These are phyloP conservation scores for Ceyx melanurus DNA, from an alignment of 2,113 vertebrate genomes.

Conservation along the genomic window DNA sequence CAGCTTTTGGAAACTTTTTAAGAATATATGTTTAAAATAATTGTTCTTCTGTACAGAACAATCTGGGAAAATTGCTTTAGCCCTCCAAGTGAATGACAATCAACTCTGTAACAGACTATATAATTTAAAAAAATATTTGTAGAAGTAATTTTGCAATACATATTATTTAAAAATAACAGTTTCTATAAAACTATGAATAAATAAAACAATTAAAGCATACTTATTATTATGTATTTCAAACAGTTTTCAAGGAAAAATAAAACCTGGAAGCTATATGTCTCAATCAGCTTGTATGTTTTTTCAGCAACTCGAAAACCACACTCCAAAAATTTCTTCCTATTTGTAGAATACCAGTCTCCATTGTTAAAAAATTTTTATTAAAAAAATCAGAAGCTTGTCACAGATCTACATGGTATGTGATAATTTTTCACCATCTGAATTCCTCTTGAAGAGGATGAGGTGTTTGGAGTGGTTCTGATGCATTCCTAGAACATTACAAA, in stretches of 20 bases:
- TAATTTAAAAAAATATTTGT: background rate
- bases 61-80: background rate
- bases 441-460: background rate
- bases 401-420: rapidly evolving
- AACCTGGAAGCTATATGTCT: background rate
- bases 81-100: background rate
- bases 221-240: background rate
- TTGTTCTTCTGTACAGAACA: background rate
- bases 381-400: background rate
- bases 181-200: background rate
- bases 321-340: background rate
- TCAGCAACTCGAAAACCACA: background rate
- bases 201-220: background rate
- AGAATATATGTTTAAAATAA: background rate
- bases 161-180: background rate
- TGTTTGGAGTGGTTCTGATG: background rate
- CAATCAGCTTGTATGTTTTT: background rate
- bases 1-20: background rate
- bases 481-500: background rate
- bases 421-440: background rate
- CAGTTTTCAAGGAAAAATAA: background rate
- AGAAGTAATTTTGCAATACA: background rate
- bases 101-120: background rate
- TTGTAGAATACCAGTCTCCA: background rate
- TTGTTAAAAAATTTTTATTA: background rate